Evolutionary conservation across 2,888 invertebrate species (phyloP).

Genomic region (Cetonia aurata): DNA sequence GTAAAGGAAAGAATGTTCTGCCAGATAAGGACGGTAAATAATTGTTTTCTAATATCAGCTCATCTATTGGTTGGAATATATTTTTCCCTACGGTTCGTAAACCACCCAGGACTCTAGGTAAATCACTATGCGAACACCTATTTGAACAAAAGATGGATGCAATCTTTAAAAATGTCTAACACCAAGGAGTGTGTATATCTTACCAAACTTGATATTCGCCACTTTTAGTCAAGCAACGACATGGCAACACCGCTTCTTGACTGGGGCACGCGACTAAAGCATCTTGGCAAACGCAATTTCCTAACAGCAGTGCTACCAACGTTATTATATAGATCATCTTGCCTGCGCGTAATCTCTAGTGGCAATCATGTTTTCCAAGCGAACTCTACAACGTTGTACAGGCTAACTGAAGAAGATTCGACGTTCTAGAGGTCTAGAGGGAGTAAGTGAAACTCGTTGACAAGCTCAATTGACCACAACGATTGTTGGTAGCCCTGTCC

Average conservation of each 20-base stretch:
- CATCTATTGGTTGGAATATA: conserved; percentile 81
- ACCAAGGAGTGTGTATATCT: conserved; percentile 49
- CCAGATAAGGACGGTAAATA: conserved; percentile 88
- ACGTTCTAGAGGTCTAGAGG: neutral
- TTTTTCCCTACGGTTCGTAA: conserved; percentile 77
- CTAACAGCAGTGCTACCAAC: conserved; percentile 28
- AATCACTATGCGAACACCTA: conserved; percentile 93
- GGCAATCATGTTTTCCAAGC: conserved; percentile 35
- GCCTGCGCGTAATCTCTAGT: conserved; percentile 13
- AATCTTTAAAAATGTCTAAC: too few species aligned
- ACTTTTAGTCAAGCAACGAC: conserved; percentile 82
- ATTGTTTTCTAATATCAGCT: conserved; percentile 89
- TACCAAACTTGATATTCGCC: conserved; percentile 90
- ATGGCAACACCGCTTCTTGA: conserved; percentile 83
- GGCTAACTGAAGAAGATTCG: conserved; percentile 6
- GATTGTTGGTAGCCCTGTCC: conserved; percentile 37
- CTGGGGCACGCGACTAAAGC: conserved; percentile 72
- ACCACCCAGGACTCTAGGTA: conserved; percentile 81
- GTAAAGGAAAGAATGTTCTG: conserved; percentile 81
- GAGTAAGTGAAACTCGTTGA: conserved; percentile 16
- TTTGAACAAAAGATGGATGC: conserved; percentile 20
- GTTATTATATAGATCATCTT: conserved; percentile 27
- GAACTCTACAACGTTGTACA: neutral
- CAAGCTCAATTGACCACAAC: conserved; percentile 22
- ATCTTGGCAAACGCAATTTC: conserved; percentile 28